phyloP scores from a whole-genome alignment of 2,797 vertebrate genomes.

The Lutjanus campechanus region DNA sequence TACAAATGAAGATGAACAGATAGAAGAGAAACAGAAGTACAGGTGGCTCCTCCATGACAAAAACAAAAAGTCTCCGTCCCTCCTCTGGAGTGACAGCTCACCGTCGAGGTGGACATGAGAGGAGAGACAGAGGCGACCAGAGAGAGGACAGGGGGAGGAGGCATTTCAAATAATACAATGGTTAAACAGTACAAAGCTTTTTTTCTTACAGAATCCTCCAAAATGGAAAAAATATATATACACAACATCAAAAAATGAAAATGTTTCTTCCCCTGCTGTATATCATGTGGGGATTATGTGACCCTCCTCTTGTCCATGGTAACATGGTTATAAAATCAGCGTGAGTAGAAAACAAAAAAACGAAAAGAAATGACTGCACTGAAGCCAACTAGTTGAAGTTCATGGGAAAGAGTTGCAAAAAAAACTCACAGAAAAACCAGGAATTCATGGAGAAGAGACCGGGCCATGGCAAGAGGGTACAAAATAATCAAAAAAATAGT shows the following conservation, averaged over 20 bases:
- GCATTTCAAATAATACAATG: conserved; percentile 74
- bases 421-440: conserved; percentile 52
- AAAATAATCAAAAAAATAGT: conserved; percentile 68
- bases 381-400: conserved; percentile 45
- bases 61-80: conserved; percentile 47
- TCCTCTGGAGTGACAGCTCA: conserved; percentile 67
- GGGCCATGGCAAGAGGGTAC: conserved; percentile 65
- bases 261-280: conserved; percentile 53
- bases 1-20: conserved; percentile 87
- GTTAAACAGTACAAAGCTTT: conserved; percentile 80
- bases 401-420: conserved; percentile 64
- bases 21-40: conserved; percentile 80
- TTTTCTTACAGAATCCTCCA: conserved; percentile 80
- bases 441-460: conserved; percentile 57
- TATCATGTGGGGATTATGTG: conserved; percentile 60
- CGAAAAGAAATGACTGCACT: conserved; percentile 48
- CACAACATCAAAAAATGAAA: conserved; percentile 69
- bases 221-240: conserved; percentile 81
- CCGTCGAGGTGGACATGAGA: conserved; percentile 51
- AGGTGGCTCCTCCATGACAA: conserved; percentile 70
- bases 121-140: conserved; percentile 35
- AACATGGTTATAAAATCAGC: conserved; percentile 71
- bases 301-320: conserved; percentile 63
- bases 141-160: conserved; percentile 35
- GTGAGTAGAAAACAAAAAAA: conserved; percentile 32